Conservation (phyloP, 2,888 invertebrate genomes). For the Synergus gifuensis region DNA sequence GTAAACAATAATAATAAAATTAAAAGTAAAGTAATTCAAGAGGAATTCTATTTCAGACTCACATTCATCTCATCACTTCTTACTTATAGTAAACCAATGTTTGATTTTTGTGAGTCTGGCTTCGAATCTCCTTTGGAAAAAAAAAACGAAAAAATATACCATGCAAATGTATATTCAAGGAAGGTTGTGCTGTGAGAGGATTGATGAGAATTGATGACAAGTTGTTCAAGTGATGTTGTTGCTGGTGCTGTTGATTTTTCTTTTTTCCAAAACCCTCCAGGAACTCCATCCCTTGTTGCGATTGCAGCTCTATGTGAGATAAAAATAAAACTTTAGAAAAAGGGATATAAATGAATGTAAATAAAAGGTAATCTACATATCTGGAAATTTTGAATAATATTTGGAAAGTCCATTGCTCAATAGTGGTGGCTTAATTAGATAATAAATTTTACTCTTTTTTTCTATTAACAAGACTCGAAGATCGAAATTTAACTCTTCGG, state of each 20-base stretch:
- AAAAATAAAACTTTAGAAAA: conserved; percentile 55
- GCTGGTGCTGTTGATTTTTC: conserved; percentile 67
- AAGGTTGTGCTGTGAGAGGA: conserved; percentile 72
- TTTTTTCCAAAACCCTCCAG: conserved; percentile 76
- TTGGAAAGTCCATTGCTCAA: not conserved
- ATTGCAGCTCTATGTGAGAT: conserved; percentile 70
- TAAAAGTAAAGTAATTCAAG: not conserved
- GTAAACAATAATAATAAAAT: not conserved
- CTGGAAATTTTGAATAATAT: not conserved
- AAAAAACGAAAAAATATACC: conserved; percentile 66
- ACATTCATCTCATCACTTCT: not conserved
- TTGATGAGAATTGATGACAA: conserved; percentile 71
- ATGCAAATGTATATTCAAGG: conserved; percentile 76
- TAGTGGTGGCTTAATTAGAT: not conserved
- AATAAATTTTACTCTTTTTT: not conserved
- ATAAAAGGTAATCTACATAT: not conserved
- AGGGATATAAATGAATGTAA: conserved; percentile 31
- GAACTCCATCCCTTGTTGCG: conserved; percentile 77
- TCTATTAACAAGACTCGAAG: not conserved
- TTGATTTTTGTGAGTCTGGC: not conserved
- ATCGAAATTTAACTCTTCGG: not conserved
- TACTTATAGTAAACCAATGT: not conserved
- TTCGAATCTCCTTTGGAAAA: not conserved
- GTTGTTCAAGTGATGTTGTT: conserved; percentile 66
- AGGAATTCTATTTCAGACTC: not conserved